phyloP scores from a whole-genome alignment of 2,888 invertebrate genomes.

The Auanema freiburgensis region DNA sequence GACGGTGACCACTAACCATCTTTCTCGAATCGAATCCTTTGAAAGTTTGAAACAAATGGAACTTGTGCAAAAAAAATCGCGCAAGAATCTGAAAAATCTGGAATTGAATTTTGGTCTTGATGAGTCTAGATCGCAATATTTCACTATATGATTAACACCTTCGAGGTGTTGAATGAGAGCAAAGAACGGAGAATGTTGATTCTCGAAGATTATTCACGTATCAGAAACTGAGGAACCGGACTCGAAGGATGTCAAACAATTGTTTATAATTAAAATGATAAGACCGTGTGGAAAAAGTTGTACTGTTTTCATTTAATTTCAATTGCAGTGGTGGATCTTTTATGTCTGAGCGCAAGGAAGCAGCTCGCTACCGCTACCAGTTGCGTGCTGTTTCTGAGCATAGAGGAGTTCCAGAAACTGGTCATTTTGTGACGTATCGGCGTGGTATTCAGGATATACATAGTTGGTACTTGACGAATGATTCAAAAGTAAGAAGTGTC shows the following conservation, averaged over 20 bases:
- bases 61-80: no score
- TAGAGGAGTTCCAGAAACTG: conserved; percentile 83
- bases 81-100: no score
- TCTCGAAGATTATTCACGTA: background rate
- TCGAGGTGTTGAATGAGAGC: background rate
- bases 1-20: no score
- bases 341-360: conserved; percentile 30
- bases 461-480: conserved; percentile 86
- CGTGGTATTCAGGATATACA: conserved; percentile 66
- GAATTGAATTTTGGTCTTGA: no score
- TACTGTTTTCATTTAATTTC: conserved; percentile 15
- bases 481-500: conserved; percentile 75
- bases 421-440: conserved; percentile 92
- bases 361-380: conserved; percentile 72
- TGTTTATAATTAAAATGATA: background rate
- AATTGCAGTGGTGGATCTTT: conserved; percentile 50
- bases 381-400: conserved; percentile 86
- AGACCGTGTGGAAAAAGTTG: background rate
- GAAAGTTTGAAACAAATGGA: no score
- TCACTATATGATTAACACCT: no score
- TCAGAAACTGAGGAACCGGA: background rate
- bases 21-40: no score
- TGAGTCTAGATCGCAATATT: no score
- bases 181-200: background rate
- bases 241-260: background rate